Evolutionary conservation across 92 coral and sea anemone species (phyloP), one percentile per base, ranked within the genome.

Genomic region (Zoanthus sociatus): DNA sequence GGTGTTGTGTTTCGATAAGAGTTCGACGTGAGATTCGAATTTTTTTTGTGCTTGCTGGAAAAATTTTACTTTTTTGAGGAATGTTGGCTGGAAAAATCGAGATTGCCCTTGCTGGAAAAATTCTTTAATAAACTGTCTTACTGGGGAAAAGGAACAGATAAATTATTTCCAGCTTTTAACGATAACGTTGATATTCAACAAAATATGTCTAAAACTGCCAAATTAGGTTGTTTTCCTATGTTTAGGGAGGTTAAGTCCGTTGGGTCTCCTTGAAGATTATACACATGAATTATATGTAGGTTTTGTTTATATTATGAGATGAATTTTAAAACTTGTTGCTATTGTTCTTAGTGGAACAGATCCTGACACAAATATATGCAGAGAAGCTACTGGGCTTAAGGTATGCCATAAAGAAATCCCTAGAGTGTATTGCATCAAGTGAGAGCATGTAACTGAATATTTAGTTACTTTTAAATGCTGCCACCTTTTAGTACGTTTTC

Each of bases 371-470:
- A 73, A 45, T 73, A 44, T 73, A 73, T 45, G 55, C 77, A 37
- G 77, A 73, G 77, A 73, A 73, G 77, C 77, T 73, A 42, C 26
- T 73, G 55, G 77, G 55, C 54, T 73, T 73, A 45, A 71, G 76
- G 37, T 71, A 71, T 71, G 53, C 51, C 47, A 37, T 71, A 71
- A 73, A 56, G 55, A 73, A 73, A 73, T 58, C 77, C 78, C 78
- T 44, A 44, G 78, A 73, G 30, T 44, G 78, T 44, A 42, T 13
- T 44, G 58, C 78, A 73, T 73, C 58, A n/a, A 15, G 33, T 73
- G 56, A 73, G 78, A 16, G 55, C 20, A 16, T 63, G 18, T 5
- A 20, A 16, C 18, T 50, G 55, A 50, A 50, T 50, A 50, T 50
- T 7, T 50, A 50, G 55, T 50, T 1, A 50, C 55, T 11, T 6